phyloP scores from a whole-genome alignment of 2,888 invertebrate species.

The Carterocephalus palaemon region DNA sequence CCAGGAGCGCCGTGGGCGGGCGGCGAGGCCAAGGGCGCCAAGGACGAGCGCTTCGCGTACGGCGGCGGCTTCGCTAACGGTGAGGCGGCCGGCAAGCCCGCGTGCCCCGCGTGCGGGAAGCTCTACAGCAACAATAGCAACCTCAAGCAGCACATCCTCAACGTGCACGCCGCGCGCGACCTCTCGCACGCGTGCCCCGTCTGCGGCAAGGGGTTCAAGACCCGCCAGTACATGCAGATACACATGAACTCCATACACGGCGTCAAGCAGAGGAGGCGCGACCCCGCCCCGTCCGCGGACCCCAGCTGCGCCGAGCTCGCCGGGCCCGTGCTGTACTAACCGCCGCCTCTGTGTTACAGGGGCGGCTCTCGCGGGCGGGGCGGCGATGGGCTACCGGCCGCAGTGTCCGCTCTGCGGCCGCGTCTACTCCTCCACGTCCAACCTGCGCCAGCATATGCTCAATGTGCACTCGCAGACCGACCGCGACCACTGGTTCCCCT shows the following conservation, averaged over 20 bases:
- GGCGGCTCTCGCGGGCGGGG: constrained; percentile 80
- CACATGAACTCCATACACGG: constrained; percentile 84
- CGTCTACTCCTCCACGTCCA: constrained; percentile 85
- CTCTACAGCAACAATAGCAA: constrained; percentile 84
- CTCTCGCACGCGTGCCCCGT: constrained; percentile 81
- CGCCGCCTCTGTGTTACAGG: constrained; percentile 83
- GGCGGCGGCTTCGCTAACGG: constrained; percentile 49
- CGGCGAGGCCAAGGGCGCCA: constrained; percentile 43
- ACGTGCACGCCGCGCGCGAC: constrained; percentile 81
- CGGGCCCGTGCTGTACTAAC: constrained; percentile 53
- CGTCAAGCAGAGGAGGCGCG: constrained; percentile 79
- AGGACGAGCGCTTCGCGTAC: constrained; percentile 45
- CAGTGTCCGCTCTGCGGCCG: constrained; percentile 85
- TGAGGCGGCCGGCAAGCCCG: constrained; percentile 73
- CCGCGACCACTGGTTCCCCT: constrained; percentile 84
- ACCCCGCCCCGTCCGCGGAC: constrained; percentile 56
- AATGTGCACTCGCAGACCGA: constrained; percentile 86
- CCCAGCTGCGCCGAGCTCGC: constrained; percentile 52
- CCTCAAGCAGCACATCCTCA: constrained; percentile 83
- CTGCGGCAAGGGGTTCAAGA: constrained; percentile 83
- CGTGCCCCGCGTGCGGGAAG: constrained; percentile 83
- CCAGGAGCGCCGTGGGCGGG: constrained; percentile 70
- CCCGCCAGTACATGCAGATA: constrained; percentile 84
- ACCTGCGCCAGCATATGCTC: constrained; percentile 87
- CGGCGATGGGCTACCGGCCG: constrained; percentile 78